Conservation (phyloP, 2,113 vertebrate species). For the Pseudonaja textilis region DNA sequence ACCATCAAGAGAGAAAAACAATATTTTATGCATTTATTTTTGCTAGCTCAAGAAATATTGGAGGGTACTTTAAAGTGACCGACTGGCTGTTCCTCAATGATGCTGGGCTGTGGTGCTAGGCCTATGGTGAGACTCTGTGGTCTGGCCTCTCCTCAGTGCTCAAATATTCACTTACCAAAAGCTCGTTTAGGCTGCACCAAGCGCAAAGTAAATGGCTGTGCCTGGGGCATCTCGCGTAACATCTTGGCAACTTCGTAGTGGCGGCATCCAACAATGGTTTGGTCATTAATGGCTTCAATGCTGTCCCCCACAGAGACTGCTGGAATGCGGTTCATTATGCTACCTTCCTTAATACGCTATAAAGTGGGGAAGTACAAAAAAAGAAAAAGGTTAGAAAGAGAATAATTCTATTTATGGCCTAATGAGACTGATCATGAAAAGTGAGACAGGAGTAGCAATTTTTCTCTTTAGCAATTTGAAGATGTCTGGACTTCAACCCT, state of each 20-base stretch:
- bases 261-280: conserved; percentile 94
- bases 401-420: neutral
- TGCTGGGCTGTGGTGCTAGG: neutral
- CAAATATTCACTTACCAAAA: conserved; percentile 80
- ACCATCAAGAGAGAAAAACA: neutral
- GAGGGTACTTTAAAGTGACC: neutral
- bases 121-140: neutral
- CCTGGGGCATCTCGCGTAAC: conserved; percentile 89
- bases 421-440: neutral
- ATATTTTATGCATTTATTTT: neutral
- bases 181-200: conserved; percentile 92
- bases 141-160: no score
- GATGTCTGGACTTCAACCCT: neutral
- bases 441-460: neutral
- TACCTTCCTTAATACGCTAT: conserved; percentile 94
- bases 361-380: rapidly evolving
- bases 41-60: neutral
- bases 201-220: conserved; percentile 87
- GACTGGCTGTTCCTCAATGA: neutral
- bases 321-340: conserved; percentile 87
- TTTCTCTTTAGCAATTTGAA: neutral
- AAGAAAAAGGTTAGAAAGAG: rapidly evolving
- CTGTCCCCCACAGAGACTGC: conserved; percentile 90
- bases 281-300: conserved; percentile 96
- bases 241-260: conserved; percentile 97